These are phyloP conservation scores for Tychaedon coryphoeus DNA, from an alignment of 2,113 vertebrate genomes.

Conservation along the genomic window DNA sequence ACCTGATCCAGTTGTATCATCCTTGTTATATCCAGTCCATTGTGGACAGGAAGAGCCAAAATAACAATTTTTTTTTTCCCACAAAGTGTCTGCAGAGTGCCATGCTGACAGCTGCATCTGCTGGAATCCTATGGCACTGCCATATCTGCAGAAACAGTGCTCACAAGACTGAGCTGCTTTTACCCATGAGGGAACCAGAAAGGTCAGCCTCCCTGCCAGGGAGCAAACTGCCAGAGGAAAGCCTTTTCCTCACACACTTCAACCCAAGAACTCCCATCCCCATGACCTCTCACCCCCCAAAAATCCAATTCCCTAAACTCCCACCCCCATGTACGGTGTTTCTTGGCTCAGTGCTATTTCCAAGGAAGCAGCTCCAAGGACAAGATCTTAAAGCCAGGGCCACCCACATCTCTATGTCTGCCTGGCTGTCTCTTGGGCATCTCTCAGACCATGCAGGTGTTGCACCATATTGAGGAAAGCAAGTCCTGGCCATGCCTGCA, in stretches of 20 bases:
- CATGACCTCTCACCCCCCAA: not conserved
- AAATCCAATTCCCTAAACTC: not conserved
- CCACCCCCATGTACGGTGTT: fast-evolving
- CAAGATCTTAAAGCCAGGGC: not conserved
- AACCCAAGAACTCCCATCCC: not conserved
- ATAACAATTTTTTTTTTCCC: not conserved
- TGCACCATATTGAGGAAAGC: not conserved
- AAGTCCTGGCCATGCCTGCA: not conserved
- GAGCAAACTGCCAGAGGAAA: not conserved
- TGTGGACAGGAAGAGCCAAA: not conserved
- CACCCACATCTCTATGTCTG: fast-evolving
- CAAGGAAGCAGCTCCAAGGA: not conserved
- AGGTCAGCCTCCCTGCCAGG: not conserved
- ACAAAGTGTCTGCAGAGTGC: not conserved
- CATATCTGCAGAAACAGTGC: fast-evolving
- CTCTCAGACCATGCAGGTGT: not conserved
- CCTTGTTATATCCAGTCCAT: not conserved
- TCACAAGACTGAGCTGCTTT: not conserved
- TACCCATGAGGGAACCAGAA: not conserved
- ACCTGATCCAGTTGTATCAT: not conserved
- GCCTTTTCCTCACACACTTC: not conserved
- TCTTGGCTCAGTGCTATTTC: not conserved
- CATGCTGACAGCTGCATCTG: not conserved
- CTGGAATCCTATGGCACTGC: not conserved
- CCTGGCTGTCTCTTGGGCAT: not conserved